Evolutionary conservation across 2,797 vertebrate genomes (phyloP).

Genomic region (Amblyraja radiata): DNA sequence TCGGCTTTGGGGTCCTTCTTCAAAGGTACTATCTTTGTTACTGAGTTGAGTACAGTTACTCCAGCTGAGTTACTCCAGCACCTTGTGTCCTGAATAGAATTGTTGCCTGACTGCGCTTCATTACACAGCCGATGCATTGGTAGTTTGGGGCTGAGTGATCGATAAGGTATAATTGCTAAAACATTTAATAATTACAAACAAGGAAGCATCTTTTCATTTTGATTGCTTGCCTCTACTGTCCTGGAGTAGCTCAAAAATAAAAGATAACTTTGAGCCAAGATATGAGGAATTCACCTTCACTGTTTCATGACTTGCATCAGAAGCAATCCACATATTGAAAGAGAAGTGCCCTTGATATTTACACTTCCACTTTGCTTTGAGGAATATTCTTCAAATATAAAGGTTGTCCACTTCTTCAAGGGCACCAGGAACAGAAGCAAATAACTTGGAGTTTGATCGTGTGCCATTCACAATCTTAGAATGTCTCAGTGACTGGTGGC

Average conservation of each 20-base stretch:
- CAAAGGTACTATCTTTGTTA: too few relatives aligned
- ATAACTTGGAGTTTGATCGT: background rate
- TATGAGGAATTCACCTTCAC: background rate
- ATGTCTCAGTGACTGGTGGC: background rate
- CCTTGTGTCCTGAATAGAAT: too few relatives aligned
- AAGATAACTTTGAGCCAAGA: background rate
- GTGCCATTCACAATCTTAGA: background rate
- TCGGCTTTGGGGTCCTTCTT: too few relatives aligned
- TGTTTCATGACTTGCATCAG: background rate
- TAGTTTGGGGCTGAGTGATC: background rate
- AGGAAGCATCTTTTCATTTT: background rate
- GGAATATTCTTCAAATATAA: background rate
- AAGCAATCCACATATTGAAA: background rate
- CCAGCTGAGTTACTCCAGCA: too few relatives aligned
- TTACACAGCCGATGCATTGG: too few relatives aligned
- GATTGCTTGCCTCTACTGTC: background rate
- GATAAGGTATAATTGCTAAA: background rate
- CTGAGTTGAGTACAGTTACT: too few relatives aligned
- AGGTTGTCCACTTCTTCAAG: background rate
- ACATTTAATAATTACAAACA: background rate
- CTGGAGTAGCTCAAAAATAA: background rate
- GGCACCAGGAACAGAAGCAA: background rate
- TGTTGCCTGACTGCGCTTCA: background rate
- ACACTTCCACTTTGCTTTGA: background rate
- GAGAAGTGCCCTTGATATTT: background rate